Evolutionary conservation across 2,797 vertebrate species (phyloP).

Genomic region (Acestrorhynchus altus): DNA sequence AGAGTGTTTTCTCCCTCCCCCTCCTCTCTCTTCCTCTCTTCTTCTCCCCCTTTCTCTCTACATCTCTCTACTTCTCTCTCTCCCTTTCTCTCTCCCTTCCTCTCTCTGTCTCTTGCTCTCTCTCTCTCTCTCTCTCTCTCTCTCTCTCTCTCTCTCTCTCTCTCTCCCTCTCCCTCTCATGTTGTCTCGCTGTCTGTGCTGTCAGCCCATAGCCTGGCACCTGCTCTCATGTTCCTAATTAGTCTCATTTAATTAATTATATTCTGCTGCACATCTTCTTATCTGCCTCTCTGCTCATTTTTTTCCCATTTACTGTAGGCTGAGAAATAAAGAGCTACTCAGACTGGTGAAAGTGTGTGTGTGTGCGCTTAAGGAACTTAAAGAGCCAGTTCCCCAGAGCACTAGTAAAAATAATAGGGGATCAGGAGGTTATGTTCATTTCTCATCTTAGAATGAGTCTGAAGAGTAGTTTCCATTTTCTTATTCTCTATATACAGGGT

Average conservation of each 20-base stretch:
- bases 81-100: constrained; percentile 56
- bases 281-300: constrained; percentile 68
- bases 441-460: constrained; percentile 42
- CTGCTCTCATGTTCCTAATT: constrained; percentile 83
- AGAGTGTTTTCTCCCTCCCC: constrained; percentile 66
- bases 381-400: constrained; percentile 27
- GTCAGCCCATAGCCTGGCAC: constrained; percentile 84
- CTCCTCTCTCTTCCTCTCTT: constrained; percentile 7
- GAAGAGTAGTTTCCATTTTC: background rate
- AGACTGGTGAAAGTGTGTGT: constrained; percentile 39
- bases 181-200: constrained; percentile 87
- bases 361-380: constrained; percentile 43
- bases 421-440: constrained; percentile 22
- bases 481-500: background rate
- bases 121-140: constrained; percentile 37
- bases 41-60: constrained; percentile 50
- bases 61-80: constrained; percentile 62
- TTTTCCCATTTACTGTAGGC: constrained; percentile 52
- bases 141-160: constrained; percentile 61
- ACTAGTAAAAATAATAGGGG: constrained; percentile 38
- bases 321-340: constrained; percentile 48
- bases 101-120: constrained; percentile 17
- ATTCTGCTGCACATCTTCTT: constrained; percentile 77
- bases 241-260: constrained; percentile 84
- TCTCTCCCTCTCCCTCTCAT: constrained; percentile 76